A percentile compares a stretch with the other conserved stretches of the same genome.
These are phyloP conservation scores for Melinopterus prodromus DNA, from an alignment of 2,888 invertebrate species.

Conservation along the genomic window DNA sequence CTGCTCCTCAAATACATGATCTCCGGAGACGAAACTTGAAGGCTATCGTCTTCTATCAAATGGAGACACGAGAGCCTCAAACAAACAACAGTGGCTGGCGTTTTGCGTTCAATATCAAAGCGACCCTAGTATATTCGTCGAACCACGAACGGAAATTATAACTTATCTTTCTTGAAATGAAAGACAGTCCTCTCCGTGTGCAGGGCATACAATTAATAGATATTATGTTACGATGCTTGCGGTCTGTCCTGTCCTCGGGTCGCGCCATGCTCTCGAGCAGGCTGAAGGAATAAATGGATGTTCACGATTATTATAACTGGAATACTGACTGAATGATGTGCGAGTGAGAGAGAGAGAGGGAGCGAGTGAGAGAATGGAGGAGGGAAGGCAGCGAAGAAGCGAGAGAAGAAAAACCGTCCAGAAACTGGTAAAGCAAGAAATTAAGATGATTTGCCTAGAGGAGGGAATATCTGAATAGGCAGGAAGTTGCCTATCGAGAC, in stretches of 20 bases:
- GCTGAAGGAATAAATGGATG: background rate
- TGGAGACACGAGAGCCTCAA: background rate
- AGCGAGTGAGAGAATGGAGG: background rate
- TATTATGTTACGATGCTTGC: background rate
- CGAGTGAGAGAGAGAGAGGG: background rate
- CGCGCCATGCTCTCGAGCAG: background rate
- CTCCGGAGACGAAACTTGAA: too few relatives aligned
- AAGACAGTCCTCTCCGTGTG: constrained; percentile 6
- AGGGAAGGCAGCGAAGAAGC: constrained; percentile 14
- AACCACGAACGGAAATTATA: background rate
- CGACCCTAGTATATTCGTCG: background rate
- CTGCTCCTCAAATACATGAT: too few relatives aligned
- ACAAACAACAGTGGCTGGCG: background rate
- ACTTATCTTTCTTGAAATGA: constrained; percentile 16
- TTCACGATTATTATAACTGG: constrained; percentile 4
- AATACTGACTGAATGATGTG: constrained; percentile 22
- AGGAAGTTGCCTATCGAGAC: constrained; percentile 55
- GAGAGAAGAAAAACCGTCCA: constrained; percentile 23
- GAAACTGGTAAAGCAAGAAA: constrained; percentile 26
- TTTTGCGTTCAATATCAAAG: background rate
- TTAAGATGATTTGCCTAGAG: constrained; percentile 37
- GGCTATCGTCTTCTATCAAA: background rate
- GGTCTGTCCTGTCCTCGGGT: background rate
- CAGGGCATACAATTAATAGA: background rate
- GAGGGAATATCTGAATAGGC: constrained; percentile 50